Percentiles rank a stretch among this genome's conserved stretches.
phyloP scores from a whole-genome alignment of 2,797 vertebrate genomes.

The Neomorphus geoffroyi region DNA sequence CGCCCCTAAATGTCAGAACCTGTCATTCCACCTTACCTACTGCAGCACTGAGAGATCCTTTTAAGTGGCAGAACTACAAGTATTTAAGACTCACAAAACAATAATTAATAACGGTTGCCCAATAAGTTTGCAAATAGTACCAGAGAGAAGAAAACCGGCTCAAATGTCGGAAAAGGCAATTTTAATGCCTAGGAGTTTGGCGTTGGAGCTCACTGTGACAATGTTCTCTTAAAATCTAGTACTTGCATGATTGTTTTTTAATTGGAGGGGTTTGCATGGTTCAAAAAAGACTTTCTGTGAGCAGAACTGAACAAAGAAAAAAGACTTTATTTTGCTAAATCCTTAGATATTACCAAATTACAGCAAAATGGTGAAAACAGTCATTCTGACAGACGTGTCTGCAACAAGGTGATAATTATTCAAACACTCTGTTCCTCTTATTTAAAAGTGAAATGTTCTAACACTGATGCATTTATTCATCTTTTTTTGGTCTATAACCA shows the following conservation, averaged over 20 bases:
- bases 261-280: accelerated
- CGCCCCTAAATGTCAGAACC: background rate
- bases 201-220: accelerated
- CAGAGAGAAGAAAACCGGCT: background rate
- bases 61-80: background rate
- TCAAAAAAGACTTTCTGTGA: background rate
- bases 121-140: background rate
- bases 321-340: background rate
- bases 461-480: background rate
- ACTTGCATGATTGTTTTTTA: accelerated
- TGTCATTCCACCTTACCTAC: background rate
- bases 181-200: background rate
- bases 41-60: accelerated
- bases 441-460: background rate
- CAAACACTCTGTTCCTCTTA: background rate
- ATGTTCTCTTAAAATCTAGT: background rate
- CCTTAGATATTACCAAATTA: background rate
- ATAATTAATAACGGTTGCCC: background rate
- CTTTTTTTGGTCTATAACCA: background rate
- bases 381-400: background rate
- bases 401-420: background rate
- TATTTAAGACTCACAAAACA: background rate
- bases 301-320: background rate
- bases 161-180: background rate
- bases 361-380: background rate